phyloP scores from a whole-genome alignment of 1,140 invertebrate genomes.

The Drosophila sp. region DNA sequence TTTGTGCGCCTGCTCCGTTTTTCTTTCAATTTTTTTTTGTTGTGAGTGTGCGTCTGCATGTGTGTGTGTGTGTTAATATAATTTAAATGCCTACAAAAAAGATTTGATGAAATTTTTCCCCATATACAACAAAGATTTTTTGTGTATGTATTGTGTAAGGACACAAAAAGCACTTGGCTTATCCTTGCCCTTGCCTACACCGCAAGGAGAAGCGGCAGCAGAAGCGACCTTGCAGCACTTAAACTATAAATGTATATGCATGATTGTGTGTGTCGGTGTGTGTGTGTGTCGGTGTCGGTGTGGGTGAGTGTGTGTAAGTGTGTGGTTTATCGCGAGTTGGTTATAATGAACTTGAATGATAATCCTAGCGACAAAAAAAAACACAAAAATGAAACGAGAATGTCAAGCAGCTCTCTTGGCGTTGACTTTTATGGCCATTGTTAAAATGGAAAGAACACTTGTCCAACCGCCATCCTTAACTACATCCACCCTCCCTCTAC shows the following conservation, averaged over 20 bases:
- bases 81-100: conserved; percentile 51
- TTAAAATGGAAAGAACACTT: conserved; percentile 10
- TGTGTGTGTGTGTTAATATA: conserved; percentile 36
- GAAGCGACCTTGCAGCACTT: conserved; percentile 61
- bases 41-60: neutral
- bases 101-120: conserved; percentile 40
- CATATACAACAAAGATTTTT: conserved; percentile 15
- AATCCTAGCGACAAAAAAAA: conserved; percentile 52
- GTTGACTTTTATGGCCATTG: conserved; percentile 55
- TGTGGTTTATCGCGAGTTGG: conserved; percentile 59
- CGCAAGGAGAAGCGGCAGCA: conserved; percentile 29
- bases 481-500: neutral
- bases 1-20: conserved; percentile 62
- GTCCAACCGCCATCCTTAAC: conserved; percentile 1
- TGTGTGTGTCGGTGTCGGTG: neutral
- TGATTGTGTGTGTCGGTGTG: neutral
- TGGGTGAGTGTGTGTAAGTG: conserved; percentile 4
- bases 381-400: conserved; percentile 49
- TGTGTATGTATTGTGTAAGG: conserved; percentile 26
- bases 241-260: conserved; percentile 23
- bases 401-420: conserved; percentile 56
- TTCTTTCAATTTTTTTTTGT: neutral
- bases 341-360: conserved; percentile 77
- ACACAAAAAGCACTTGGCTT: conserved; percentile 37
- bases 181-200: conserved; percentile 71